Conservation (phyloP, 2,113 vertebrate genomes). For the Pachypanchax playfairii region DNA sequence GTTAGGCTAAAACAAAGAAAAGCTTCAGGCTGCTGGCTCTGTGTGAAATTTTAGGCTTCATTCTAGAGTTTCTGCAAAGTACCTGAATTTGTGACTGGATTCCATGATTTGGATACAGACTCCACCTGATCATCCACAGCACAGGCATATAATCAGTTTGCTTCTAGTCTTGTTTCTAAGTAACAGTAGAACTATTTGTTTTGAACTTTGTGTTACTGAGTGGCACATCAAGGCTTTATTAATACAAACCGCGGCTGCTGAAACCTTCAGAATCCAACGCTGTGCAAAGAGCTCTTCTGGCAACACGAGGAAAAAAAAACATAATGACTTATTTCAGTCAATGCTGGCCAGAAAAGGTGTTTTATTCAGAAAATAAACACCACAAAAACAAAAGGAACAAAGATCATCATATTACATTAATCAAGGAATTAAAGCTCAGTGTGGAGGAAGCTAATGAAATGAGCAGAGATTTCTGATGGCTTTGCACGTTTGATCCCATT, state of each 20-base stretch:
- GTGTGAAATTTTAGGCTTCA: not conserved
- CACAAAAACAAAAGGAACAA: not conserved
- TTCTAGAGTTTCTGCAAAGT: not conserved
- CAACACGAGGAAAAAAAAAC: not conserved
- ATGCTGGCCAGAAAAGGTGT: not conserved
- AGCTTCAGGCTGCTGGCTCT: not conserved
- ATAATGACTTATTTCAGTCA: not conserved
- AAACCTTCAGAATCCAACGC: not conserved
- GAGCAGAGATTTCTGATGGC: conserved; percentile 25
- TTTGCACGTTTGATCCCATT: conserved; percentile 21
- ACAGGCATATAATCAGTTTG: no score
- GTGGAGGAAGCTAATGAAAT: conserved; percentile 22
- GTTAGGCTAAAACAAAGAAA: not conserved
- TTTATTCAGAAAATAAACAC: conserved; percentile 6
- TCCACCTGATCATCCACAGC: not conserved
- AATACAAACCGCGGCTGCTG: not conserved
- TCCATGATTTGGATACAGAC: no score
- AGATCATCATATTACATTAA: conserved; percentile 33
- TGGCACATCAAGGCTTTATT: not conserved
- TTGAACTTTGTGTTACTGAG: not conserved
- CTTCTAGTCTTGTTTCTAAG: not conserved
- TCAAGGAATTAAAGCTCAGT: conserved; percentile 13
- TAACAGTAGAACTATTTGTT: not conserved
- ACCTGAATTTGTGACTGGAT: no score
- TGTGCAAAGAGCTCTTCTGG: not conserved